Conservation (phyloP, 2,113 vertebrate species). For the Pagrus major region DNA sequence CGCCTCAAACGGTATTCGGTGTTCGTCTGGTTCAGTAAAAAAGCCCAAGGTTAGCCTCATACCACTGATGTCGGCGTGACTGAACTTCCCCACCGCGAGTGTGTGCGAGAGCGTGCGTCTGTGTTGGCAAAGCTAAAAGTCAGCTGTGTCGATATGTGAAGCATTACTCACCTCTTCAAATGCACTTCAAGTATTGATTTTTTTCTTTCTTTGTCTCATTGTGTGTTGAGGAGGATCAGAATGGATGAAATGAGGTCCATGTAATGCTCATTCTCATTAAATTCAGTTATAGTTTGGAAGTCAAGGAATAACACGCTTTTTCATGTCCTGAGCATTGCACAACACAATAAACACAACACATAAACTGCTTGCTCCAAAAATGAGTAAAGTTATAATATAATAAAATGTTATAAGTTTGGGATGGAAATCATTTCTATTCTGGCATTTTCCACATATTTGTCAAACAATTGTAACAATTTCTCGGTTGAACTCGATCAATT, state of each 20-base stretch:
- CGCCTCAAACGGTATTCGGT: slow-evolving; percentile 73
- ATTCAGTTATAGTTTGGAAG: not conserved
- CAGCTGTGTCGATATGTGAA: slow-evolving; percentile 53
- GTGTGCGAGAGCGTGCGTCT: slow-evolving; percentile 24
- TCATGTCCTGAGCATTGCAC: not conserved
- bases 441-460: not conserved
- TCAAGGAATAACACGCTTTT: not conserved
- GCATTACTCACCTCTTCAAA: slow-evolving; percentile 52
- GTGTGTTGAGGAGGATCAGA: not conserved
- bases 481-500: not conserved
- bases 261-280: not conserved
- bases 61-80: slow-evolving; percentile 39
- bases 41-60: slow-evolving; percentile 55
- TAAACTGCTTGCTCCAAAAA: not conserved
- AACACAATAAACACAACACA: not conserved
- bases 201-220: slow-evolving; percentile 3
- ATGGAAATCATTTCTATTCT: not conserved
- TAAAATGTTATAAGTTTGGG: not conserved
- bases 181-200: slow-evolving; percentile 9
- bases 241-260: not conserved
- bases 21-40: slow-evolving; percentile 64
- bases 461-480: not conserved
- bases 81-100: slow-evolving; percentile 22
- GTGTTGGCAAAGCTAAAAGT: slow-evolving; percentile 51
- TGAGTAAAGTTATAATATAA: not conserved